Evolutionary conservation across 2,888 invertebrate species (phyloP), one percentile per base, ranked within the genome.

Genomic region (Brachycybe producta): DNA sequence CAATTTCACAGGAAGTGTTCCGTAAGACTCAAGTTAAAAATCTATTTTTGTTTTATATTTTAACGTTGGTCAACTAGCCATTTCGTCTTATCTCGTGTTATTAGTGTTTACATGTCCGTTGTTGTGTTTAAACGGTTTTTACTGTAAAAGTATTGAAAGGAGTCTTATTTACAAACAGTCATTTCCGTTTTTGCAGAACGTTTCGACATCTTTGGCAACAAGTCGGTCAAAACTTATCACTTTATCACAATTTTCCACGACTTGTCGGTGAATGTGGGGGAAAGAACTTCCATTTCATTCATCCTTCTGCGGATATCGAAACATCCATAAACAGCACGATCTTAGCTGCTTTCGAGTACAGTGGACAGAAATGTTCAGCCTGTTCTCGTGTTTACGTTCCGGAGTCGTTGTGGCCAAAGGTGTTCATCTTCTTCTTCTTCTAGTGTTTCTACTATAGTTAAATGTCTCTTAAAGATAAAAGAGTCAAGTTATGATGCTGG

Each of bases 221-320:
- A 67, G 90, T 95, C 27, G 94, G 87, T 17, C 72, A 84, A 55
- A 95, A 95, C 64, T 75, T 98, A 38, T 74, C 77, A 58, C 76
- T 68, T 2, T 98, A 94, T 67, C 74, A 70, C 38, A 88, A 87
- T 64, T 98, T 91, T 67, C 98, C 98, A 0, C 78, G 94, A 57
- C 70, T 99, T 49, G 83, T 95, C 61, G 84, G 87, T 53, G 98
- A 98, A 71, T 97, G 95, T 68, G 98, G 98, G 47, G 98, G 98
- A 26, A 99, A 99, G 69, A 99, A 98, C 71, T 98, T 85, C 68
- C 98, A 99, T 67, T 92, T 98, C 62, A 74, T 98, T 26, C 98
- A 99, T 69, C 79, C 84, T 0, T 78, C 86, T 11, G 97, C 95
- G 11, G 84, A 97, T 67, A 72, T 81, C 0, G 73, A 79, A 21